phyloP scores from a whole-genome alignment of 2,888 invertebrate species.

The Tipula lateralis region DNA sequence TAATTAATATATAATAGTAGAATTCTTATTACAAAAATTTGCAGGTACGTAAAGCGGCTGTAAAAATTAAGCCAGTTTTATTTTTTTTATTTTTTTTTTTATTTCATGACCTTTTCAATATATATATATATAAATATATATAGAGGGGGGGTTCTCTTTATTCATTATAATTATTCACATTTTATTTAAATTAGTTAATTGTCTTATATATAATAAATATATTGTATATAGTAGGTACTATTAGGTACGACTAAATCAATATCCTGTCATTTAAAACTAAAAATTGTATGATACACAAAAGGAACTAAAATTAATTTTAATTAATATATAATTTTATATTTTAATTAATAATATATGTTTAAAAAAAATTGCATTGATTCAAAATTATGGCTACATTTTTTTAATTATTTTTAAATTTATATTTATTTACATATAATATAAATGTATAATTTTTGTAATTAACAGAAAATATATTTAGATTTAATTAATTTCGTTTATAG shows the following conservation, averaged over 20 bases:
- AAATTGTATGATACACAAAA: background rate
- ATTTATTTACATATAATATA: background rate
- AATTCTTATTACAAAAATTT: conserved; percentile 8
- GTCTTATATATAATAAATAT: background rate
- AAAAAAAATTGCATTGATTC: conserved; percentile 3
- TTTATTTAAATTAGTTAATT: background rate
- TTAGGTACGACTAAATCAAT: conserved; percentile 4
- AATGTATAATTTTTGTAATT: background rate
- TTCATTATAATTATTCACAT: no score
- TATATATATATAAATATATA: background rate
- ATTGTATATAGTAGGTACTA: background rate
- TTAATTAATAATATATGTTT: background rate
- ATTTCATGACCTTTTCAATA: background rate
- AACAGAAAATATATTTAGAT: conserved; percentile 20
- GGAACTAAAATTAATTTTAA: conserved; percentile 5
- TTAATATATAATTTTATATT: background rate
- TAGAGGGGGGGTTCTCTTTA: background rate
- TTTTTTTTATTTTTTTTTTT: background rate
- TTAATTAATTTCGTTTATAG: background rate
- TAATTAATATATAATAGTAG: background rate
- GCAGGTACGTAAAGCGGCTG: conserved; percentile 24
- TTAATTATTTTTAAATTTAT: background rate
- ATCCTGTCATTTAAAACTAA: background rate
- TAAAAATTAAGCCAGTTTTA: conserved; percentile 24
- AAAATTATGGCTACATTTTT: conserved; percentile 14